A percentile compares a stretch with the other conserved stretches of the same genome.
Conservation (phyloP, 2,113 vertebrate genomes). For the Hoplias malabaricus region DNA sequence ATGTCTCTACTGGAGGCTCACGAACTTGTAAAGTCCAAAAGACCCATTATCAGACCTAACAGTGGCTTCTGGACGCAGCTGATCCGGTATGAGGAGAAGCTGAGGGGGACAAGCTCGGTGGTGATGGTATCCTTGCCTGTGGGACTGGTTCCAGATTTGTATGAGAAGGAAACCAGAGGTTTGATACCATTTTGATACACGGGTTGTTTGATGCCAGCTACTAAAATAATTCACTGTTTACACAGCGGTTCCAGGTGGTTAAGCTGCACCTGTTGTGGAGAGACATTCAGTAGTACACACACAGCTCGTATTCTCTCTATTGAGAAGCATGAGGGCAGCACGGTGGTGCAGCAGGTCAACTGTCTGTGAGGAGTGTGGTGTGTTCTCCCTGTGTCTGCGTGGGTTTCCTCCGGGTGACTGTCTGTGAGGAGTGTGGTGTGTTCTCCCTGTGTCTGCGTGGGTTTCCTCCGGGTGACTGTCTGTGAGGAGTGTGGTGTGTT, state of each 20-base stretch:
- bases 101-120: slow-evolving; percentile 64
- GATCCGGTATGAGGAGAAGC: slow-evolving; percentile 66
- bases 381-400: too few relatives aligned
- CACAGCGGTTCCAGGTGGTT: not conserved
- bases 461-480: too few relatives aligned
- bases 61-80: slow-evolving; percentile 77
- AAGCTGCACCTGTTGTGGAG: too few relatives aligned
- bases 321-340: too few relatives aligned
- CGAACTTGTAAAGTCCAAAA: slow-evolving; percentile 55
- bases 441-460: too few relatives aligned
- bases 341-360: too few relatives aligned
- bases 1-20: slow-evolving; percentile 67
- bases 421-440: too few relatives aligned
- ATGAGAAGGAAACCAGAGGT: slow-evolving; percentile 61
- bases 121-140: slow-evolving; percentile 67
- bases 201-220: not conserved
- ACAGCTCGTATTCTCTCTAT: too few relatives aligned
- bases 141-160: slow-evolving; percentile 73
- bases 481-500: too few relatives aligned
- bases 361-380: too few relatives aligned
- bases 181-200: slow-evolving; percentile 63
- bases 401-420: too few relatives aligned
- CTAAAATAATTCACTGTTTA: not conserved
- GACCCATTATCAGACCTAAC: slow-evolving; percentile 72
- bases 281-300: too few relatives aligned